Evolutionary conservation across 2,113 vertebrate genomes (phyloP).

Genomic region (Nothobranchius kuhntae): DNA sequence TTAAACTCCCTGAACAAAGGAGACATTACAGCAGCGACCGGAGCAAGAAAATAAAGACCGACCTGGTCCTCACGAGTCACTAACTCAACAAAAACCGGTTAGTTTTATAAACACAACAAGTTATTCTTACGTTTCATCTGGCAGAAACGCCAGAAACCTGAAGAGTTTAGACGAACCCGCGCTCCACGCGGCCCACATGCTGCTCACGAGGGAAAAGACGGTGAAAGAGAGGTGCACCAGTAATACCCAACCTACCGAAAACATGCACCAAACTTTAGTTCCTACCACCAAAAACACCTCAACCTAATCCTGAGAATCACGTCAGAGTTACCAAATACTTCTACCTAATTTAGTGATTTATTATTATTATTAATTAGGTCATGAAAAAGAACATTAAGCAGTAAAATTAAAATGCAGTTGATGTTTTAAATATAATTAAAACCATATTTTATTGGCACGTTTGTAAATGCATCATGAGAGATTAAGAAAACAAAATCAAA

Average conservation of each 20-base stretch:
- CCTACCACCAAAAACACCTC: slow-evolving; percentile 36
- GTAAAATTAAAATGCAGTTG: too few relatives aligned
- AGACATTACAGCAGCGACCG: background rate
- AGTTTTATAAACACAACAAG: background rate
- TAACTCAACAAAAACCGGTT: background rate
- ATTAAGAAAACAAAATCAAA: too few relatives aligned
- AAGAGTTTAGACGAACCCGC: background rate
- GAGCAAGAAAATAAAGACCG: background rate
- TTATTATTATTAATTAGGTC: background rate
- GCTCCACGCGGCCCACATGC: slow-evolving; percentile 33
- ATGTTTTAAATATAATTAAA: too few relatives aligned
- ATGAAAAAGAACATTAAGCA: background rate
- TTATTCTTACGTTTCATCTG: slow-evolving; percentile 35
- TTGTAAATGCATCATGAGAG: too few relatives aligned
- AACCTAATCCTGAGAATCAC: too few relatives aligned
- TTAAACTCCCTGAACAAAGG: background rate
- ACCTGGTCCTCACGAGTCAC: background rate
- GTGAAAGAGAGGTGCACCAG: slow-evolving; percentile 15
- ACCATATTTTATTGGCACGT: too few relatives aligned
- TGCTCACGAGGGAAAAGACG: slow-evolving; percentile 21
- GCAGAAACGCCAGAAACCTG: slow-evolving; percentile 6
- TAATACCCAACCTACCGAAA: slow-evolving; percentile 36
- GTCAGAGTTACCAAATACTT: too few relatives aligned
- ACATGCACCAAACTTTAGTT: slow-evolving; percentile 44
- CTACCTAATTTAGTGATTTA: background rate